phyloP scores from a whole-genome alignment of 2,888 invertebrate species.

The Watsonalla binaria region DNA sequence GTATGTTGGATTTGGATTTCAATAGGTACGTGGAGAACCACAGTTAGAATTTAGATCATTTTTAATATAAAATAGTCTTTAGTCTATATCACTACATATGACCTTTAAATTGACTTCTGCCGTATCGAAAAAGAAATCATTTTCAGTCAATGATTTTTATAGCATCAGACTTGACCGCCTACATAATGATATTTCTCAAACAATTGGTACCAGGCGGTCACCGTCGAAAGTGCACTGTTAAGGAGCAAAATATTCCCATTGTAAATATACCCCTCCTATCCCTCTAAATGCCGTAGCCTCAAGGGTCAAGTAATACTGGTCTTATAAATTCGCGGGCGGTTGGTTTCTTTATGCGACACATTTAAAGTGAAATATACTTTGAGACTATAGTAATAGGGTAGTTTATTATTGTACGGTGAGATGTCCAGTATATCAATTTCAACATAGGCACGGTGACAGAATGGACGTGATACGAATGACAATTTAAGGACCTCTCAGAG shows the following conservation, averaged over 20 bases:
- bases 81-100: too few relatives aligned
- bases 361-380: constrained; percentile 26
- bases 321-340: neutral
- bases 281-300: neutral
- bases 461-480: constrained; percentile 67
- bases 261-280: constrained; percentile 8
- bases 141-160: constrained; percentile 29
- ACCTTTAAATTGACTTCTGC: too few relatives aligned
- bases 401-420: constrained; percentile 12
- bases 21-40: too few relatives aligned
- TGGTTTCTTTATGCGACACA: constrained; percentile 7
- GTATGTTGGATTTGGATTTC: too few relatives aligned
- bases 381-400: constrained; percentile 22
- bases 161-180: constrained; percentile 37
- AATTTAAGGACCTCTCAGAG: constrained; percentile 47
- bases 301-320: neutral
- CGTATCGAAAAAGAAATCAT: too few relatives aligned
- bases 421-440: constrained; percentile 68
- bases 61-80: too few relatives aligned
- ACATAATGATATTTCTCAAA: constrained; percentile 61
- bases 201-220: constrained; percentile 68
- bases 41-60: too few relatives aligned
- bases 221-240: constrained; percentile 56
- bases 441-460: constrained; percentile 66
- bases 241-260: constrained; percentile 32